Conservation (phyloP, 2,113 vertebrate species). For the Eleginops maclovinus region DNA sequence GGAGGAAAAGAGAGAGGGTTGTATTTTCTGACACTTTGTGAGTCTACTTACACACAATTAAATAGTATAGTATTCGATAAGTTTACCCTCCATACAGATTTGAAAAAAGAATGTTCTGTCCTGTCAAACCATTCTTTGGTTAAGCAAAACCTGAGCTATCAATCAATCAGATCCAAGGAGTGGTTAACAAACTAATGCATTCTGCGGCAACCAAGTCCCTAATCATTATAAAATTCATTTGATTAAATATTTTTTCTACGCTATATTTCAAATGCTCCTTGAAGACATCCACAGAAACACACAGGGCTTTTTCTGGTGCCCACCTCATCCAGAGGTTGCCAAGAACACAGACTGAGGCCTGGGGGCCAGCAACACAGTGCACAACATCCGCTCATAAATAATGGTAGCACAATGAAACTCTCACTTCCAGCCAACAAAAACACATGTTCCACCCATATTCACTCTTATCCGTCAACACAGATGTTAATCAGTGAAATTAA, state of each 20-base stretch:
- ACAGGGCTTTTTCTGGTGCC: not conserved
- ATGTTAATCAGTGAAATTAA: slow-evolving; percentile 12
- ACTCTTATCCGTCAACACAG: not conserved
- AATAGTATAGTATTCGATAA: not conserved
- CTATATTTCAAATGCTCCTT: not conserved
- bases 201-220: not conserved
- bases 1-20: no score
- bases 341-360: slow-evolving; percentile 21
- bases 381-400: not conserved
- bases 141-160: not conserved
- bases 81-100: not conserved
- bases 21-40: no score
- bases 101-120: no score
- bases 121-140: not conserved
- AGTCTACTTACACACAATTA: no score
- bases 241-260: no score
- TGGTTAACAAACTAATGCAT: no score
- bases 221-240: no score
- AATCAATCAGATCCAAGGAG: not conserved
- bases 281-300: not conserved
- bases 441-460: not conserved
- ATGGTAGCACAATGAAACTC: slow-evolving; percentile 9
- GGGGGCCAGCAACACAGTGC: not conserved
- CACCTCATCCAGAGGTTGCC: not conserved
- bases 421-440: slow-evolving; percentile 2